Percentiles rank a stretch among this genome's conserved stretches.
Conservation (phyloP, 2,113 vertebrate genomes). For the Morone chrysops region DNA sequence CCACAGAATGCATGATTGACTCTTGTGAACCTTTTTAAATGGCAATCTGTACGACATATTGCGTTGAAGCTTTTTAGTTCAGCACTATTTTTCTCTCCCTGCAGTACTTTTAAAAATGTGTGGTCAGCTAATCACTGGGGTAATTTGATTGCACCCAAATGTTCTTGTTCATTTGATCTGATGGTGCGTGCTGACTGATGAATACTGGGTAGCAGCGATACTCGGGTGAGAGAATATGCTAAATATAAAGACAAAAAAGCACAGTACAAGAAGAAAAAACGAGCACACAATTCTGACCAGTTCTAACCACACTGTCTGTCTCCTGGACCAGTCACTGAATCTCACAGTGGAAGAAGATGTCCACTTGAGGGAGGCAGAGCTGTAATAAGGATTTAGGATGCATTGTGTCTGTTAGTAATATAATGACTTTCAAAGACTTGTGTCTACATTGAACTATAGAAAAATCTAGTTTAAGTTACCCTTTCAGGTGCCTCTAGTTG, state of each 20-base stretch:
- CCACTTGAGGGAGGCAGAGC: conserved; percentile 78
- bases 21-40: neutral
- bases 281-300: neutral
- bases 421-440: neutral
- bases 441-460: neutral
- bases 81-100: neutral
- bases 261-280: neutral
- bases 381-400: conserved; percentile 8
- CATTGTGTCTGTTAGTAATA: neutral
- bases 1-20: neutral
- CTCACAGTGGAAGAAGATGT: conserved; percentile 12
- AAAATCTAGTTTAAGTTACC: neutral
- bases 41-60: neutral
- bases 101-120: neutral
- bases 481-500: neutral
- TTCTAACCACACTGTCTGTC: neutral
- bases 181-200: neutral
- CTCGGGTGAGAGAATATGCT: neutral
- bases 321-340: neutral
- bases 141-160: neutral
- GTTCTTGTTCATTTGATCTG: neutral
- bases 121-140: neutral
- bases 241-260: neutral
- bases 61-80: neutral
- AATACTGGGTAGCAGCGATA: neutral